Evolutionary conservation across 2,888 invertebrate species (phyloP).

Genomic region (Drosophila testacea): DNA sequence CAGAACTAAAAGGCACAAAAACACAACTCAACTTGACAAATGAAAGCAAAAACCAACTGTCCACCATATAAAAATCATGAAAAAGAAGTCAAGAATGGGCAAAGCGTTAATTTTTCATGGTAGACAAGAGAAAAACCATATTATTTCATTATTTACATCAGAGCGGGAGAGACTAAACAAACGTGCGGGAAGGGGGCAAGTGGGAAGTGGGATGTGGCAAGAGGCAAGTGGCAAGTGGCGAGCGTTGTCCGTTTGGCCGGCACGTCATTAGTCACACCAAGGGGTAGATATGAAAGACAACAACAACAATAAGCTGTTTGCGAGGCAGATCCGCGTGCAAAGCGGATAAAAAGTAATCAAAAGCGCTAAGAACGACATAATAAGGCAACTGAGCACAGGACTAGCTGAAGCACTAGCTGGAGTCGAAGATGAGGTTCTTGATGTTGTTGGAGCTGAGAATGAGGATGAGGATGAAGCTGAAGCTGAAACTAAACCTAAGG

Average conservation of each 20-base stretch:
- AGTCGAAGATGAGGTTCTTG: conserved; percentile 28
- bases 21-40: conserved; percentile 64
- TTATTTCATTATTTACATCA: conserved; percentile 79
- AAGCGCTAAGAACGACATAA: conserved; percentile 80
- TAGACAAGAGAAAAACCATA: conserved; percentile 74
- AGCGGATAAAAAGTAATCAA: conserved; percentile 80
- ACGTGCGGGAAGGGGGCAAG: conserved; percentile 11
- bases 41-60: conserved; percentile 74
- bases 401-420: conserved; percentile 25
- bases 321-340: conserved; percentile 67
- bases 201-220: conserved; percentile 1
- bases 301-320: conserved; percentile 40
- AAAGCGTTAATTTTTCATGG: conserved; percentile 78
- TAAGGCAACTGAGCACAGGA: conserved; percentile 68
- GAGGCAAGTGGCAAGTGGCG: conserved; percentile 30
- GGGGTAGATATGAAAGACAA: conserved; percentile 53
- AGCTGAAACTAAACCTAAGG: conserved; percentile 14
- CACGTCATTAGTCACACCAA: conserved; percentile 77
- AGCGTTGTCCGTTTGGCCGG: conserved; percentile 59
- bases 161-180: conserved; percentile 2
- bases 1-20: conserved; percentile 16
- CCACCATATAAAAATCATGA: conserved; percentile 51
- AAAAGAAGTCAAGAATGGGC: conserved; percentile 54
- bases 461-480: conserved; percentile 14
- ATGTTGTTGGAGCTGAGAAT: conserved; percentile 5